A percentile compares a stretch with the other conserved stretches of the same genome.
Evolutionary conservation across 2,888 invertebrate genomes (phyloP).

Genomic region (Aphodius granarius): DNA sequence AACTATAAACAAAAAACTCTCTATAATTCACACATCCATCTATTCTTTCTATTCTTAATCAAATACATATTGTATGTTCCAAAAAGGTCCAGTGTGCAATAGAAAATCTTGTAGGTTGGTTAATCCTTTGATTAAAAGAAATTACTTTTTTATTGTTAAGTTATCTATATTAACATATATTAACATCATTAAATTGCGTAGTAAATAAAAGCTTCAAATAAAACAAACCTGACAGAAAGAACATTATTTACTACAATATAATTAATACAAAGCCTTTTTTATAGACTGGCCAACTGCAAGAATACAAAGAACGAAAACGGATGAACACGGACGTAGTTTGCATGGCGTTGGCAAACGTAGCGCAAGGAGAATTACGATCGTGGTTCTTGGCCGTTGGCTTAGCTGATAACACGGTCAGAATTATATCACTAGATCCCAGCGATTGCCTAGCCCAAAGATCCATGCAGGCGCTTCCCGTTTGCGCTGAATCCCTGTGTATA

Average conservation of each 20-base stretch:
- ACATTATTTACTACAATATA: background rate
- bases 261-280: slow-evolving; percentile 41
- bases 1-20: too few species aligned
- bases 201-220: background rate
- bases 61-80: too few species aligned
- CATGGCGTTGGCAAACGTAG: slow-evolving; percentile 96
- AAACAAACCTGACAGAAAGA: too few species aligned
- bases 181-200: background rate
- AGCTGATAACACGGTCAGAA: slow-evolving; percentile 94
- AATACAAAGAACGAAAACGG: slow-evolving; percentile 96
- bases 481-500: slow-evolving; percentile 95
- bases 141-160: too few species aligned
- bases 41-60: background rate
- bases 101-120: too few species aligned
- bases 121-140: too few species aligned
- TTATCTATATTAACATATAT: too few species aligned
- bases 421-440: slow-evolving; percentile 95
- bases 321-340: slow-evolving; percentile 97
- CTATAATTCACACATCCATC: too few species aligned
- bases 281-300: slow-evolving; percentile 96
- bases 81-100: too few species aligned
- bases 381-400: slow-evolving; percentile 96
- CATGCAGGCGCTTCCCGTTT: slow-evolving; percentile 95
- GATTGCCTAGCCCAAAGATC: slow-evolving; percentile 94
- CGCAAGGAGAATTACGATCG: slow-evolving; percentile 91